Evolutionary conservation across 2,888 invertebrate species (phyloP), one percentile per base, ranked within the genome.

Genomic region (Acleris holmiana): DNA sequence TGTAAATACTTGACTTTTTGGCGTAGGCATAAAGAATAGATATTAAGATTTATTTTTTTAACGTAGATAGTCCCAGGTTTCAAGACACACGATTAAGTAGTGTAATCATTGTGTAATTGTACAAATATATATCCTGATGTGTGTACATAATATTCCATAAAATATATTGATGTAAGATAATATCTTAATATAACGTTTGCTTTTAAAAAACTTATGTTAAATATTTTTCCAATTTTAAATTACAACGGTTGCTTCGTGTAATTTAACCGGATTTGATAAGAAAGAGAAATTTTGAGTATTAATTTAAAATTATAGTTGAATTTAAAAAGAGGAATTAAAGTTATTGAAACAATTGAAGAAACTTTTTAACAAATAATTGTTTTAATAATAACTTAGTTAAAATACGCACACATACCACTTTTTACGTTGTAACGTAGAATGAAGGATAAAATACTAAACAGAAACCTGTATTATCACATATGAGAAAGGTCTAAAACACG

Each of bases 11-110:
- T 71, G 69, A 23, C 63, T 67, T 68, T 55, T 44, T 49, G 7
- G 21, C 15, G 18, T 53, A 57, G 18, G 19, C 49, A 29, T 60
- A 49, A 65, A 54, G 10, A 23, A 53, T 40, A 50, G 21, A 2
- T 29, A 21, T 46, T 82, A 83, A 80, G 74, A 80, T 77, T 86
- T 89, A 89, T 89, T 89, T 89, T 89, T 89, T 75, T 89, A 89
- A 83, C 73, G 73, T 80, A 81, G 76, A 72, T 71, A 67, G 73
- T 72, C 77, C 76, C 77, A 83, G 83, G 84, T 86, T 86, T 86
- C 84, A 78, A 74, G 74, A 84, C 79, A 85, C 75, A 67, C 66
- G 64, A 67, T 65, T 49, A 48, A 58, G 58, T 62, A 60, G 49
- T 29, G 47, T 47, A 40, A 59, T 54, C 29, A 59, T 21, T 55